phyloP scores from a whole-genome alignment of 2,797 vertebrate genomes.

The Sternarchorhynchus goeldii region DNA sequence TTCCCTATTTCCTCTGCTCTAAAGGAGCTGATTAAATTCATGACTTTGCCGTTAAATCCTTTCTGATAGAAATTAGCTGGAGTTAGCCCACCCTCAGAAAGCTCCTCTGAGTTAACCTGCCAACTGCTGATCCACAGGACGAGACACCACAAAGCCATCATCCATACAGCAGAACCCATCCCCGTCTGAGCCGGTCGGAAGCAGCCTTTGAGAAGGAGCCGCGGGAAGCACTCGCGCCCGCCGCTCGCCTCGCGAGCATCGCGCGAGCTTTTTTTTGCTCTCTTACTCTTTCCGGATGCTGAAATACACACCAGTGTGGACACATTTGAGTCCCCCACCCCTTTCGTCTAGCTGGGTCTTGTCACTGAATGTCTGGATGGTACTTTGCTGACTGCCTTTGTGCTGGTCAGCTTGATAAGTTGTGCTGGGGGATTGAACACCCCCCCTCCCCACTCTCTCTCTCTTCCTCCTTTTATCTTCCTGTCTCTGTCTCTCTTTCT shows the following conservation, averaged over 20 bases:
- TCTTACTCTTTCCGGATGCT: slow-evolving; percentile 6
- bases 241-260: neutral
- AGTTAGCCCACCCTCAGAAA: no score
- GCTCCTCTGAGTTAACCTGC: no score
- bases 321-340: neutral
- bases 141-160: neutral
- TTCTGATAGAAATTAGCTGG: no score
- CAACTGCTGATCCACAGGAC: no score
- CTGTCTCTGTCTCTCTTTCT: neutral
- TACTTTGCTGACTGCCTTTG: slow-evolving; percentile 37
- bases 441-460: neutral
- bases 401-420: slow-evolving; percentile 40
- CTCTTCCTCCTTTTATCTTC: neutral
- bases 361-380: slow-evolving; percentile 31
- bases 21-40: no score
- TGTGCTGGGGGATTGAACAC: slow-evolving; percentile 38
- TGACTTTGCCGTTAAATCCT: no score
- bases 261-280: neutral
- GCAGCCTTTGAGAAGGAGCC: neutral
- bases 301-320: slow-evolving; percentile 29
- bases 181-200: neutral
- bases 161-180: neutral
- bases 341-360: slow-evolving; percentile 23
- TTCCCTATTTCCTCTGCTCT: no score
- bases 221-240: neutral